Percentiles rank a stretch among this genome's conserved stretches.
phyloP scores from a whole-genome alignment of 2,113 vertebrate species.

The Phaethornis superciliosus region DNA sequence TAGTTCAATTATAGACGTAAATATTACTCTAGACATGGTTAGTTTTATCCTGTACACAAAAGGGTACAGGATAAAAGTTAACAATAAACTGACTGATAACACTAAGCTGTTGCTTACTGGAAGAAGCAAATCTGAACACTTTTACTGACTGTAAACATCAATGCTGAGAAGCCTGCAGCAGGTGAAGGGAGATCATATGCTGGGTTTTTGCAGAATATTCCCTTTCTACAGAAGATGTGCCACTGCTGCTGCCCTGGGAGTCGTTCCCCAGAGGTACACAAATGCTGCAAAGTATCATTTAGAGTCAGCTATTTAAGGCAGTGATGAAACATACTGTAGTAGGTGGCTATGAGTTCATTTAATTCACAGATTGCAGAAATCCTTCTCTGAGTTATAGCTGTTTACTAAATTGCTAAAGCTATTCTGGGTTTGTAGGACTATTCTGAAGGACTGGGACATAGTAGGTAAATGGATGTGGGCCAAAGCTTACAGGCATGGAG shows the following conservation, averaged over 20 bases:
- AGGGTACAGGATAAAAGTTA: neutral
- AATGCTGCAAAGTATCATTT: neutral
- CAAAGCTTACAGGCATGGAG: neutral
- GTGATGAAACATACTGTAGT: neutral
- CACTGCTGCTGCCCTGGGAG: neutral
- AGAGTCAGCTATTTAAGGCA: neutral
- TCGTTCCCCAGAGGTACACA: neutral
- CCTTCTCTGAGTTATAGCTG: neutral
- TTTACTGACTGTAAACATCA: neutral
- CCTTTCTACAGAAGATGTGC: neutral
- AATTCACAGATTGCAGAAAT: neutral
- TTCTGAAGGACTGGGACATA: neutral
- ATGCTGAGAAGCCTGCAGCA: neutral
- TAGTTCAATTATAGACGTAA: neutral
- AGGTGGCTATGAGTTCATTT: neutral
- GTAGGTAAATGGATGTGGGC: neutral
- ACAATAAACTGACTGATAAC: neutral
- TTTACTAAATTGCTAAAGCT: neutral
- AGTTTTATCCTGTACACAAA: too few species aligned
- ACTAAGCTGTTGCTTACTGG: neutral
- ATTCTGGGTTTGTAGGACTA: neutral
- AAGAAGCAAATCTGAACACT: neutral
- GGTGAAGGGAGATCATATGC: neutral
- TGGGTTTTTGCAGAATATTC: neutral
- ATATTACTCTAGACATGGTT: neutral